These are phyloP conservation scores for Epistrophe eligans DNA, from an alignment of 2,888 invertebrate species.

Conservation along the genomic window DNA sequence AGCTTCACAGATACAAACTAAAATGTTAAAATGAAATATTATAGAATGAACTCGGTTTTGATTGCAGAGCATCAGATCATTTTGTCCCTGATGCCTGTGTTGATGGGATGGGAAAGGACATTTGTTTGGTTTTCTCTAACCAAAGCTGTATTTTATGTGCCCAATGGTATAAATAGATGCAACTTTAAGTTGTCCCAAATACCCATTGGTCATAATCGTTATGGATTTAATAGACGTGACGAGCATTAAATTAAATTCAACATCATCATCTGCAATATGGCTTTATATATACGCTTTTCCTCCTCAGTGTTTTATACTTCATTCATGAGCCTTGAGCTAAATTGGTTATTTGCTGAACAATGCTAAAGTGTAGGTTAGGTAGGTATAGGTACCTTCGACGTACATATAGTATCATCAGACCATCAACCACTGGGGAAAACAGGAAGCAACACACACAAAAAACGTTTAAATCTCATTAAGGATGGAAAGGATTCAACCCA, in stretches of 20 bases:
- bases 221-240: slow-evolving; percentile 73
- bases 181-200: slow-evolving; percentile 55
- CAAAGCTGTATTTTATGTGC: slow-evolving; percentile 4
- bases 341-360: slow-evolving; percentile 72
- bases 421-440: slow-evolving; percentile 32
- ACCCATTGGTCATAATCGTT: slow-evolving; percentile 74
- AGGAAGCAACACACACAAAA: slow-evolving; percentile 50
- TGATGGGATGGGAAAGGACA: no score
- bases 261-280: slow-evolving; percentile 66
- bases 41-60: slow-evolving; percentile 42
- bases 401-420: slow-evolving; percentile 13
- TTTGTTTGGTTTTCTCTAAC: neutral
- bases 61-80: slow-evolving; percentile 38
- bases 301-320: slow-evolving; percentile 50
- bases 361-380: slow-evolving; percentile 21
- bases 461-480: slow-evolving; percentile 56
- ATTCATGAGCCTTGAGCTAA: slow-evolving; percentile 67
- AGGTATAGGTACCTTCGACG: slow-evolving; percentile 3
- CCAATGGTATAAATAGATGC: neutral
- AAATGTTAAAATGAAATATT: slow-evolving; percentile 55
- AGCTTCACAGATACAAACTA: neutral
- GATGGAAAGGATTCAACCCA: slow-evolving; percentile 26
- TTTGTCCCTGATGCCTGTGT: neutral
- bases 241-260: slow-evolving; percentile 74
- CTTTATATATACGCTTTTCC: neutral